Conservation (phyloP, 2,797 vertebrate species). For the Muraenolepis orangiensis region DNA sequence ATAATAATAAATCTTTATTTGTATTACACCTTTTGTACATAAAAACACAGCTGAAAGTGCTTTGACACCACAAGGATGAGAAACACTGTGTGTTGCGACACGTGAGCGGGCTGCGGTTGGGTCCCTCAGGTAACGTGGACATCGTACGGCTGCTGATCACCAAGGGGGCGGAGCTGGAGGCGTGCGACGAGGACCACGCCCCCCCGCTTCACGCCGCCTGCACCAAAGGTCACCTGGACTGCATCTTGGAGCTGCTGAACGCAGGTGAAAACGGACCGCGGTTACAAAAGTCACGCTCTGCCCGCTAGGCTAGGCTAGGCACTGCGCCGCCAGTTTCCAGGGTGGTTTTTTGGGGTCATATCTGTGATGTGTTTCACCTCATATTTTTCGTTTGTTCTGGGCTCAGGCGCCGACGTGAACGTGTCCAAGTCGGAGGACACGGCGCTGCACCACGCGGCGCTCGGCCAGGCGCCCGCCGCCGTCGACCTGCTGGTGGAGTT, state of each 20-base stretch:
- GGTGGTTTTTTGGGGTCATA: no score
- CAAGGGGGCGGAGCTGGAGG: constrained; percentile 82
- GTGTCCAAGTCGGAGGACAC: constrained; percentile 86
- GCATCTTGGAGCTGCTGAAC: constrained; percentile 79
- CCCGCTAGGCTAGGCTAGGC: no score
- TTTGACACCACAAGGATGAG: no score
- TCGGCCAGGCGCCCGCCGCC: constrained; percentile 71
- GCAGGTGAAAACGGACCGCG: constrained; percentile 71
- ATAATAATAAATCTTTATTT: no score
- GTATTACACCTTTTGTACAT: no score
- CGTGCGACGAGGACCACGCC: constrained; percentile 86
- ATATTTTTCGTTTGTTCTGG: not conserved
- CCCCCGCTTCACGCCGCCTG: constrained; percentile 88
- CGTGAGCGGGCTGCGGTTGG: no score
- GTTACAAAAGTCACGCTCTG: no score
- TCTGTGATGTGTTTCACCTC: no score
- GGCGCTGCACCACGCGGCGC: constrained; percentile 86
- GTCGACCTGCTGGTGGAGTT: constrained; percentile 85
- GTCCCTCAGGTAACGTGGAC: constrained; percentile 76
- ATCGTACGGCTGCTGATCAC: constrained; percentile 83
- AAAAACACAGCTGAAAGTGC: no score
- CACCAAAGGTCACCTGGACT: constrained; percentile 80
- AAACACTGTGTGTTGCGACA: no score
- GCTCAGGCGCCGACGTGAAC: constrained; percentile 85
- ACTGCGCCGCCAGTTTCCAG: no score